Percentiles rank a stretch among this genome's conserved stretches.
phyloP scores from a whole-genome alignment of 2,113 vertebrate genomes.

The Dolichotis patagonum region DNA sequence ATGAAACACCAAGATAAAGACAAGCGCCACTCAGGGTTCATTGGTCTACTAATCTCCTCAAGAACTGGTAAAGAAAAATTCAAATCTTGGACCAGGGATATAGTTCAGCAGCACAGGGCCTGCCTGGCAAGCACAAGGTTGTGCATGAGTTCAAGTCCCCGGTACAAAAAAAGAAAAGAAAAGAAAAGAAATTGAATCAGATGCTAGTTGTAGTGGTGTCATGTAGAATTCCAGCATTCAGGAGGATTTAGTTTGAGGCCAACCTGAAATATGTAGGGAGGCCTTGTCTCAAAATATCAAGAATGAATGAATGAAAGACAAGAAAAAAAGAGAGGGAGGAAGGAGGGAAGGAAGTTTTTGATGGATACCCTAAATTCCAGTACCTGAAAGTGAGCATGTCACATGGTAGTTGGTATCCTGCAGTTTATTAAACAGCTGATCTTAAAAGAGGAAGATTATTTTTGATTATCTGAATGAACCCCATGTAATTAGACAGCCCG shows the following conservation, averaged over 20 bases:
- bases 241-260: not conserved
- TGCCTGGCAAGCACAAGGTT: too few species aligned
- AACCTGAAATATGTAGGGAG: not conserved
- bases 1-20: not conserved
- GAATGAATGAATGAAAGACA: not conserved
- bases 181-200: not conserved
- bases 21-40: not conserved
- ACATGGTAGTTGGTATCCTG: not conserved
- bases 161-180: too few species aligned
- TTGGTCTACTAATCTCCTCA: not conserved
- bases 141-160: too few species aligned
- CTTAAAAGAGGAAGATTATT: not conserved
- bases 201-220: not conserved
- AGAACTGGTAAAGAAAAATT: not conserved
- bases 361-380: not conserved
- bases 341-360: not conserved
- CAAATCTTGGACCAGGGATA: not conserved
- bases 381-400: not conserved
- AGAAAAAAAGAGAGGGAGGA: not conserved
- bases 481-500: not conserved
- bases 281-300: not conserved
- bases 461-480: not conserved
- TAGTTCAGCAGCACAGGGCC: too few species aligned
- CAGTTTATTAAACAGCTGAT: not conserved
- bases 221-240: not conserved